Base-by-base conservation (phyloP, 92 coral and sea anemone species). In the Diadumene lineata region DNA sequence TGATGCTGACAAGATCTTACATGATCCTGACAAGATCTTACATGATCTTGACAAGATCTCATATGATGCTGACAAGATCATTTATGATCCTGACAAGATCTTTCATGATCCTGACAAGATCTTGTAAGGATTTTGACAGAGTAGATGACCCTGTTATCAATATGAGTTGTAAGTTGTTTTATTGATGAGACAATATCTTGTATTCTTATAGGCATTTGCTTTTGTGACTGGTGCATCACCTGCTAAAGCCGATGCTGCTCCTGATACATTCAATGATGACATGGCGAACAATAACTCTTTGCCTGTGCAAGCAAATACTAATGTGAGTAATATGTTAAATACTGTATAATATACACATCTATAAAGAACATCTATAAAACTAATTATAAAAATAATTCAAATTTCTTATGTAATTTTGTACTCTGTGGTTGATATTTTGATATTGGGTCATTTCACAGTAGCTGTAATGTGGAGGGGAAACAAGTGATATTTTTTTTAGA, bases 191-290 rank as follows among this genome's bases (percentile, higher is more conserved):
- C n/a, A n/a, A n/a, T 38, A 38, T 38, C 48, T 38, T 38, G 13
- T 38, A 6, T 38, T 38, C 13, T 6, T 38, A 38, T 38, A 76
- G 81, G 81, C 69, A 31, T 46, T 76, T 11, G 69, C 51, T 43
- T 76, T 64, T 38, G 43, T 76, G 27, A 48, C 51, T 76, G 63
- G 75, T 43, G 10, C 79, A 24, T 74, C 81, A 33, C 81, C 81
- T 46, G 72, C 73, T 16, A 64, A 76, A 25, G 81, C 81, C 18
- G 73, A 65, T 76, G 38, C 50, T 23, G 73, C 53, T 11, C 73
- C 81, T 61, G 81, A 38, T 11, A 26, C 21, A 48, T 25, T 48
- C 34, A 48, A 7, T 43, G 60, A 30, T 48, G 58, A 69, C 24
- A 13, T 69, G 43, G 34, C 44, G 30, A 25, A 50, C 19, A 69